These are phyloP conservation scores for Gymnocheta viridis DNA, from an alignment of 2,888 invertebrate genomes.

Conservation along the genomic window DNA sequence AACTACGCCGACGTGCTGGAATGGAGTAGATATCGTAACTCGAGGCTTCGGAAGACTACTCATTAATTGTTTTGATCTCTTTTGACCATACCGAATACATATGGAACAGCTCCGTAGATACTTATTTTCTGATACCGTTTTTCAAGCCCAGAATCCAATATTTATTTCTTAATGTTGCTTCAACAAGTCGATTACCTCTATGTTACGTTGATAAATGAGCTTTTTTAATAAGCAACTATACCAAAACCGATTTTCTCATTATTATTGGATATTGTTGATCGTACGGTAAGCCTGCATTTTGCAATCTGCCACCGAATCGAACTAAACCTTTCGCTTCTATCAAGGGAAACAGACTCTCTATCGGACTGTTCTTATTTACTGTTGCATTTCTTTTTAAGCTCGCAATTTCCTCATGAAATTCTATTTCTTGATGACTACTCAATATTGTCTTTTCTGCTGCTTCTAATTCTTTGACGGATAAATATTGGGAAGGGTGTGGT, in stretches of 20 bases:
- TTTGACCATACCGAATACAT: not conserved
- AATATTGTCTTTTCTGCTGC: conserved; percentile 12
- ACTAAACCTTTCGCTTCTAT: conserved; percentile 21
- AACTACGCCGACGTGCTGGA: not conserved
- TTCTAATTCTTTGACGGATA: not conserved
- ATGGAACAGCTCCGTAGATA: too few relatives aligned
- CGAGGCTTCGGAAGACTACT: not conserved
- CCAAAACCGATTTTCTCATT: conserved; percentile 7
- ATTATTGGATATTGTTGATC: conserved; percentile 34
- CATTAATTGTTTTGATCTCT: not conserved
- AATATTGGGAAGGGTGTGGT: not conserved
- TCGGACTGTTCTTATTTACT: not conserved
- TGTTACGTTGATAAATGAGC: not conserved
- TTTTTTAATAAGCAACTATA: not conserved
- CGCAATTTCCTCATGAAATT: conserved; percentile 2
- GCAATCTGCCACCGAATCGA: conserved; percentile 31
- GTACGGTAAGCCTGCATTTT: not conserved
- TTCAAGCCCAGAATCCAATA: too few relatives aligned
- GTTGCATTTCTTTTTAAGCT: not conserved
- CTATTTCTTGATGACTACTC: not conserved
- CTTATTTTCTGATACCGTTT: too few relatives aligned
- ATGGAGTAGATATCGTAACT: not conserved
- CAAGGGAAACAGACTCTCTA: conserved; percentile 6
- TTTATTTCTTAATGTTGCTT: not conserved
- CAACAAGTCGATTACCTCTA: not conserved